These are phyloP conservation scores for Tangachromis dhanisi DNA, from an alignment of 2,113 vertebrate genomes.

Conservation along the genomic window DNA sequence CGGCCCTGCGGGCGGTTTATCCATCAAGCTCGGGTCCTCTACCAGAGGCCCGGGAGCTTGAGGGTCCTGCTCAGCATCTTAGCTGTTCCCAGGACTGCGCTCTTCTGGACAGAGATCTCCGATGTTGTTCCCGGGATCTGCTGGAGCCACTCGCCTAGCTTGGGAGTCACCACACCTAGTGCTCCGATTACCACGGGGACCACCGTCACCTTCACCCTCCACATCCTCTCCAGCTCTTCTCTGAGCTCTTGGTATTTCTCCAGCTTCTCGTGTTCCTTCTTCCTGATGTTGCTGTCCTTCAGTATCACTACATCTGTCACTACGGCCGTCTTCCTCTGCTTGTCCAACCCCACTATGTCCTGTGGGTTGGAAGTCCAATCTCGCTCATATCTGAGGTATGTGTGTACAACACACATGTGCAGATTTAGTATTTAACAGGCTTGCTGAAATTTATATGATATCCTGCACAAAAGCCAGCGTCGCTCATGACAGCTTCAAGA, in stretches of 20 bases:
- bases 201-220: rapidly evolving
- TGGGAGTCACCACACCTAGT: rapidly evolving
- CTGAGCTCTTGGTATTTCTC: no score
- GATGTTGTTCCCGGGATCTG: rapidly evolving
- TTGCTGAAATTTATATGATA: neutral
- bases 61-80: neutral
- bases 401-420: rapidly evolving
- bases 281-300: no score
- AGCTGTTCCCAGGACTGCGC: neutral
- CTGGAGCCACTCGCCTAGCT: no score
- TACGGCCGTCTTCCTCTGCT: no score
- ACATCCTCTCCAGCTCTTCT: rapidly evolving
- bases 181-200: no score
- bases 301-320: no score
- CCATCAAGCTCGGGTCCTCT: no score
- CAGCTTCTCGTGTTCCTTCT: no score
- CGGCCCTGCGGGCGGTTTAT: no score
- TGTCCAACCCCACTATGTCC: neutral
- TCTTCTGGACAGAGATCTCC: no score
- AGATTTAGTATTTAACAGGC: neutral
- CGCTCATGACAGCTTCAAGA: neutral
- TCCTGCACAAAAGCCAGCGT: neutral
- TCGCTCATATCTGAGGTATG: neutral
- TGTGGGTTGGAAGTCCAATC: neutral
- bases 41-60: neutral